phyloP scores from a whole-genome alignment of 2,888 invertebrate genomes.

The Nysson spinosus region DNA sequence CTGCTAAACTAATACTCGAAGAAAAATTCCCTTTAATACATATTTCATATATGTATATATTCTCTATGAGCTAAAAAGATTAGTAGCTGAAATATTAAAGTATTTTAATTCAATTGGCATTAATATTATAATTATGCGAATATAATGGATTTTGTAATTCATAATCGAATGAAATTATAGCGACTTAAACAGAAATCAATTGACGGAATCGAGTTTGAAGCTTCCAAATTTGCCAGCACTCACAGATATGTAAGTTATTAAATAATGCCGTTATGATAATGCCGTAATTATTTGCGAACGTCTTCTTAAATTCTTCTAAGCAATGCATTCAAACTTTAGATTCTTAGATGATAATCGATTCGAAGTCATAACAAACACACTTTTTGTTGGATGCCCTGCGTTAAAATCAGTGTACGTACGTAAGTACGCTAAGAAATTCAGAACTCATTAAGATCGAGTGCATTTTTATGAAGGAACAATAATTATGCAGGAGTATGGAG shows the following conservation, averaged over 20 bases:
- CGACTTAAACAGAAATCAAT: slow-evolving; percentile 78
- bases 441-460: slow-evolving; percentile 3
- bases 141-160: too few relatives aligned
- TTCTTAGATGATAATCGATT: slow-evolving; percentile 78
- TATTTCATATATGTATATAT: too few relatives aligned
- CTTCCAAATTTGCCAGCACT: slow-evolving; percentile 78
- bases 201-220: slow-evolving; percentile 76
- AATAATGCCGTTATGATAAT: neutral
- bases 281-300: slow-evolving; percentile 2
- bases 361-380: slow-evolving; percentile 75
- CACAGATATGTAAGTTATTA: slow-evolving; percentile 78
- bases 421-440: slow-evolving; percentile 16
- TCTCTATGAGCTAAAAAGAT: too few relatives aligned
- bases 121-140: neutral
- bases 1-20: too few relatives aligned
- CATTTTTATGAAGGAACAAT: slow-evolving; percentile 23
- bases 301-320: neutral
- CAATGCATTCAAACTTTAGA: slow-evolving; percentile 66
- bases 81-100: too few relatives aligned
- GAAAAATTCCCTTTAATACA: too few relatives aligned
- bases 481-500: slow-evolving; percentile 69
- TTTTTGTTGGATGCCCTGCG: slow-evolving; percentile 77
- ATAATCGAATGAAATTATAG: slow-evolving; percentile 51
- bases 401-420: slow-evolving; percentile 78
- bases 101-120: too few relatives aligned